Base-by-base conservation (phyloP, 2,113 vertebrate species). In the Notiomystis cincta region DNA sequence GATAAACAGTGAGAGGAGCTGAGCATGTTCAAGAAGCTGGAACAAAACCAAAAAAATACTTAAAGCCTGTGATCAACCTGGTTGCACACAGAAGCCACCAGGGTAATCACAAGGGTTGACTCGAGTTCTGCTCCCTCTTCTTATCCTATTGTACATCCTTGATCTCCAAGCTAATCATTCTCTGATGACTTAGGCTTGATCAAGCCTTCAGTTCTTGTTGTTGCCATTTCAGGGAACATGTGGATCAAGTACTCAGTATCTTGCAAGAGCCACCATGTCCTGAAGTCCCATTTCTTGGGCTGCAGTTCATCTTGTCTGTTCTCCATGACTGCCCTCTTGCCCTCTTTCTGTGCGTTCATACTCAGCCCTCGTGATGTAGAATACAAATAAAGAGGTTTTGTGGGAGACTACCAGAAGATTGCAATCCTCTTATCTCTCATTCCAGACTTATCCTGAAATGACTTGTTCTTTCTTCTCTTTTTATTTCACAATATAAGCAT, bases 401-500 rank as follows among this genome's bases (percentile, higher is more conserved):
- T 94, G 72, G 70, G 89, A 83, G 91, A 84, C 78, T 95, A 93
- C 71, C 64, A 76, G 71, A 93, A 78, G 85, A 95, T 87, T 66
- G 33, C 60, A 90, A 95, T 94, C 95, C 79, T 70, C 87, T 96
- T 97, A 96, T 97, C 93, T 95, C 70, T 91, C 58, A 75, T 87
- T 94, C 87, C 82, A 96, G 94, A 75, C 6, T 0, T 95, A 96
- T 96, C 96, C 97, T 94, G 71, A 96, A 95, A 95, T 95, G 94
- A 96, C 96, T 96, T 0, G 10, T 80, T 95, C 87, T 45, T 89
- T 86, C 80, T 97, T 78, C 86, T 73, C 87, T 82, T 42, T 90
- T 83, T 40, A 35, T 93, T 96, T 95, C 90, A 96, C 83, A 92
- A 60, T 50, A 35, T 87, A 91, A 90, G 87, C 78, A 82, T 93